phyloP scores from a whole-genome alignment of 2,113 vertebrate species.

The Cinclus mexicanus region DNA sequence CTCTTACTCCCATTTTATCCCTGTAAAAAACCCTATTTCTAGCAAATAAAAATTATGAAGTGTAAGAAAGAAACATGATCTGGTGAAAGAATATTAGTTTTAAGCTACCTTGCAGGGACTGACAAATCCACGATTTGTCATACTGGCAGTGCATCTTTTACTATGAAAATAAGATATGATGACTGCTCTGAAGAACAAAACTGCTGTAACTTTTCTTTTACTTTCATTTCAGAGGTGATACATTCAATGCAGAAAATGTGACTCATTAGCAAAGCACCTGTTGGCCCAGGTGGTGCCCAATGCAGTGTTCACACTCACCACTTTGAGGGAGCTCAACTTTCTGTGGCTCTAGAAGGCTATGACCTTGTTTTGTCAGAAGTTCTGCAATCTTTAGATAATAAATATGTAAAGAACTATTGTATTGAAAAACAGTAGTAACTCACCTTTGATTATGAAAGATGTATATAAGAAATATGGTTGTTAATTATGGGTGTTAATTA shows the following conservation, averaged over 20 bases:
- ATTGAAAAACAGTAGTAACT: not conserved
- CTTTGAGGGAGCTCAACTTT: not conserved
- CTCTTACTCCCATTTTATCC: not conserved
- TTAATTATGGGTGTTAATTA: not conserved
- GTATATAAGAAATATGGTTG: not conserved
- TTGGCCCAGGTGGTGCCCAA: not conserved
- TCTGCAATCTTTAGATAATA: not conserved
- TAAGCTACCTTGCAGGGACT: not conserved
- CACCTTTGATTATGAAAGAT: not conserved
- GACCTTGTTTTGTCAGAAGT: not conserved
- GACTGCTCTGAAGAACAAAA: not conserved
- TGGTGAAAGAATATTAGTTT: not conserved
- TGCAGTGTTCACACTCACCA: not conserved
- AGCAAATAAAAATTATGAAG: not conserved
- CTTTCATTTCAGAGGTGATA: not conserved
- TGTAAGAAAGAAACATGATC: not conserved
- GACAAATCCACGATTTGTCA: not conserved
- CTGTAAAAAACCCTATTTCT: not conserved
- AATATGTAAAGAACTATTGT: not conserved
- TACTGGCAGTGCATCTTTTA: not conserved
- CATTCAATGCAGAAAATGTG: not conserved
- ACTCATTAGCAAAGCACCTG: not conserved
- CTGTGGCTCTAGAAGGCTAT: not conserved
- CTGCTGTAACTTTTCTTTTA: not conserved
- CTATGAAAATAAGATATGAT: not conserved